Base-by-base conservation (phyloP, 2,113 vertebrate genomes). In the Sorex araneus region DNA sequence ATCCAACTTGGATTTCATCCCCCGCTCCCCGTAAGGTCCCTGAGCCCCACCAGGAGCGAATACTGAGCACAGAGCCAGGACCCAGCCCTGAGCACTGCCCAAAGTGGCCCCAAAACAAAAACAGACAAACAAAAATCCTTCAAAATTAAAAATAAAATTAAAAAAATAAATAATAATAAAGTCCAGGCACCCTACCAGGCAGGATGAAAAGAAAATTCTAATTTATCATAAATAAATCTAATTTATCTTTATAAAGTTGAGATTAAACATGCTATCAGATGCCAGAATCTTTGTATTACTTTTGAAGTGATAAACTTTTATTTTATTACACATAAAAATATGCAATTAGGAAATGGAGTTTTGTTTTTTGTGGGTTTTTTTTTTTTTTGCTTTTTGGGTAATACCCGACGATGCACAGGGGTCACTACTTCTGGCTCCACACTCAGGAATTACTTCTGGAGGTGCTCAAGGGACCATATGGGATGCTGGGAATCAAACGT, bases 271-370 rank as follows among this genome's bases (percentile, higher is more conserved):
- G 23, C 50, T 36, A 71, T 43, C 64, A 28, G 7, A 79, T 2
- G 81, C 3, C 32, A 36, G 88, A 85, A 45, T 19, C 23, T 36
- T 32, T 84, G 25, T 8, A 25, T 70, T 84, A 47, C 50, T 94
- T 90, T 93, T 82, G 45, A 84, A 83, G 70, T 90, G 40, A 86
- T 75, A 74, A 40, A 40, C 40, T 40, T 40, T 40, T 40, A 40
- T 40, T 40, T 40, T 40, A 40, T 40, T 40, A 40, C 40, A 40
- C 7, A 40, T 40, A 40, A 80, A 57, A 77, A 77, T 34, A 34
- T 12, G 1, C 30, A 84, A 30, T 45, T 50, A 57, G 63, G 32
- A 93, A 93, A 75, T 4, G 66, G 43, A 90, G 50, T 34, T 80
- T 93, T 30, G 5, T 57, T 57, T 57, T 16, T 57, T 57, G 10